Evolutionary conservation across 2,888 invertebrate species (phyloP).

Genomic region (Meiosimyza platycephala): DNA sequence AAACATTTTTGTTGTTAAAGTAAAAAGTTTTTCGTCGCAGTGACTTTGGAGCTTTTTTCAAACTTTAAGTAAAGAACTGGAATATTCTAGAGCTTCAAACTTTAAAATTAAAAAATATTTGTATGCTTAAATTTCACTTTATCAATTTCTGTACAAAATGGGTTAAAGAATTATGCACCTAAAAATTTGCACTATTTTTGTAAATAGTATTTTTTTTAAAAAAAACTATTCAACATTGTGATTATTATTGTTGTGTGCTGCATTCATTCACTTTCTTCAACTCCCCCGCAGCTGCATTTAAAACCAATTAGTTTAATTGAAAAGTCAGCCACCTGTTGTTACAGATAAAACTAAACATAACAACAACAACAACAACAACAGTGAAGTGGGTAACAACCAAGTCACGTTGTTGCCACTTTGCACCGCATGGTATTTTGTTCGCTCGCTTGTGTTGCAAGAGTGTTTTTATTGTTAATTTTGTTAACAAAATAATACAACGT

Average conservation of each 20-base stretch:
- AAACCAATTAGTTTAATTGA: slow-evolving; percentile 6
- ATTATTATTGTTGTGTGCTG: not conserved
- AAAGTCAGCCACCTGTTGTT: slow-evolving; percentile 56
- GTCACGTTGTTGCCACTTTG: slow-evolving; percentile 62
- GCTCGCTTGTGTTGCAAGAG: not conserved
- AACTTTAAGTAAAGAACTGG: too few relatives aligned
- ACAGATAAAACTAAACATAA: slow-evolving; percentile 18
- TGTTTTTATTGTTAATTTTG: not conserved
- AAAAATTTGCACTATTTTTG: not conserved
- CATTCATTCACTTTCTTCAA: not conserved
- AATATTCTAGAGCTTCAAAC: too few relatives aligned
- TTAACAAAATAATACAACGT: slow-evolving; percentile 5
- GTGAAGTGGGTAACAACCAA: slow-evolving; percentile 26
- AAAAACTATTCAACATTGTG: slow-evolving; percentile 2
- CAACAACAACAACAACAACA: slow-evolving; percentile 2
- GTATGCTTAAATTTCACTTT: too few relatives aligned
- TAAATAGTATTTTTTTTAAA: not conserved
- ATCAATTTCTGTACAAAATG: too few relatives aligned
- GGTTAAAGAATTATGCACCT: not conserved
- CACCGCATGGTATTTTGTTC: slow-evolving; percentile 43
- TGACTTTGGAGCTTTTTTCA: too few relatives aligned
- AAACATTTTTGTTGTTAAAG: too few relatives aligned
- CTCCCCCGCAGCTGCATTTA: not conserved
- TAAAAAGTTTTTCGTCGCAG: too few relatives aligned
- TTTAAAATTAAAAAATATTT: too few relatives aligned